Evolutionary conservation across 2,797 vertebrate genomes (phyloP).

Genomic region (Luscinia luscinia): DNA sequence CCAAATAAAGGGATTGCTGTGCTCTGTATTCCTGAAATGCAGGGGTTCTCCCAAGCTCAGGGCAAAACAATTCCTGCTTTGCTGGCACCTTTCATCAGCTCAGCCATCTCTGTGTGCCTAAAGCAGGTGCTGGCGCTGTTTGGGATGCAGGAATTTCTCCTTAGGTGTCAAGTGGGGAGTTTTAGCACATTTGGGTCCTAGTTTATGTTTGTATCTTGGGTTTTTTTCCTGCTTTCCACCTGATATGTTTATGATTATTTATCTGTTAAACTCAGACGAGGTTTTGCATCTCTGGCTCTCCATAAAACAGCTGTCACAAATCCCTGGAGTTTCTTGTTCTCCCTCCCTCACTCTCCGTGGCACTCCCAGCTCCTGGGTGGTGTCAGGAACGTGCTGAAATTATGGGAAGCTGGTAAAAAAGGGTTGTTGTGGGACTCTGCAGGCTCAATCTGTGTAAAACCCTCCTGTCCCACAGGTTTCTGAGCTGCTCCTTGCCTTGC

Average conservation of each 20-base stretch:
- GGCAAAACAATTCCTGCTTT: neutral
- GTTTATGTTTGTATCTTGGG: neutral
- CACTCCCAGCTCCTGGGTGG: neutral
- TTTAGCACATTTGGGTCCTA: neutral
- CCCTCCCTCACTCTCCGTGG: rapidly evolving
- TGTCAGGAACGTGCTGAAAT: neutral
- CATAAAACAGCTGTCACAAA: neutral
- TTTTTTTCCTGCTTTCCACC: neutral
- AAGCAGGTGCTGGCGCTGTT: neutral
- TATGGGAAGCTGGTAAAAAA: neutral
- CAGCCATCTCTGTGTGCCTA: neutral
- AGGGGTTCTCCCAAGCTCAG: neutral
- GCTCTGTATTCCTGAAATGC: neutral
- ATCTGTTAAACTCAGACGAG: rapidly evolving
- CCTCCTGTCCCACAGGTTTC: rapidly evolving
- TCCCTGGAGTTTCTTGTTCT: neutral
- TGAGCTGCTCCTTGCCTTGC: neutral
- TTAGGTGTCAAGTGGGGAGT: neutral
- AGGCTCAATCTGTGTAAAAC: rapidly evolving
- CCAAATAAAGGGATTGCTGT: neutral
- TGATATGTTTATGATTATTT: neutral
- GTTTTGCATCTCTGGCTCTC: neutral
- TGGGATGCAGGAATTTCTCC: neutral
- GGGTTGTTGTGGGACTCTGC: neutral
- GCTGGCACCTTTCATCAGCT: neutral